Conservation (phyloP, 2,113 vertebrate genomes). For the Pica pica region DNA sequence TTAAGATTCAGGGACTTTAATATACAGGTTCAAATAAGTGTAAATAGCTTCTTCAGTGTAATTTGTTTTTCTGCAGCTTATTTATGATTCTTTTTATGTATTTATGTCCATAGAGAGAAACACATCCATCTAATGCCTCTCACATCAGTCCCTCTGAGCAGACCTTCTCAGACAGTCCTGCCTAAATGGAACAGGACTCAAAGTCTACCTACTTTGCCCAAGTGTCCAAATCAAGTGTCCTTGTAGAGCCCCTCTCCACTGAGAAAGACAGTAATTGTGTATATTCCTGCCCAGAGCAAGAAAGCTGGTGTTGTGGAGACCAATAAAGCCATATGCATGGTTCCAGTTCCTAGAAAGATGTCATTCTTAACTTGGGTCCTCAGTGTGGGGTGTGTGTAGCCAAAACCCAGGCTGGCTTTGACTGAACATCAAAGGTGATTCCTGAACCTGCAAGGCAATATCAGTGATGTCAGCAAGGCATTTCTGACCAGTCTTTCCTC, state of each 20-base stretch:
- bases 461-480: background rate
- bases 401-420: constrained; percentile 21
- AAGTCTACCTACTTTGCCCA: background rate
- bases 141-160: background rate
- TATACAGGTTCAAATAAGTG: background rate
- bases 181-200: background rate
- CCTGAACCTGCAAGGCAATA: background rate
- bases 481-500: constrained; percentile 14
- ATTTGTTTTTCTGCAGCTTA: background rate
- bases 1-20: background rate
- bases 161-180: background rate
- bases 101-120: background rate
- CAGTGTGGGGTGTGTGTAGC: background rate
- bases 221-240: background rate
- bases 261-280: background rate
- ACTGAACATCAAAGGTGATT: constrained; percentile 7
- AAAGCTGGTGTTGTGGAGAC: background rate
- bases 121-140: background rate
- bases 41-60: background rate
- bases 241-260: background rate
- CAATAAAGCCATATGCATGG: background rate
- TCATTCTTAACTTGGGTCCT: background rate
- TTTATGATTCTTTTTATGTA: background rate
- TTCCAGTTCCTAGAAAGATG: background rate
- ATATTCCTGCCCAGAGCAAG: background rate